Evolutionary conservation across 2,888 invertebrate species (phyloP).

Genomic region (Xylota segnis): DNA sequence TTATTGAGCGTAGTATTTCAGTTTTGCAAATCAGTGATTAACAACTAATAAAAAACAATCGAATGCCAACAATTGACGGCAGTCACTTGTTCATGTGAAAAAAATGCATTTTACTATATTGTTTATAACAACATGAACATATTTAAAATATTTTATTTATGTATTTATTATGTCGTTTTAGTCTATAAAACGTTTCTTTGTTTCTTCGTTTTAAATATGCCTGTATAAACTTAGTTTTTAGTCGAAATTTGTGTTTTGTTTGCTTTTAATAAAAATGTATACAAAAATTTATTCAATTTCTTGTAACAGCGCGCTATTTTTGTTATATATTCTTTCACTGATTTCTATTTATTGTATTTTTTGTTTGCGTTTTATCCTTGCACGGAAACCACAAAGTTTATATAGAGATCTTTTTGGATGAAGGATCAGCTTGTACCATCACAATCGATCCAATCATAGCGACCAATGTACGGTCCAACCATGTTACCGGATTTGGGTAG

Average conservation of each 20-base stretch:
- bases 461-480: conserved; percentile 96
- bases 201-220: background rate
- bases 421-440: conserved; percentile 80
- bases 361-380: conserved; percentile 19
- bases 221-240: conserved; percentile 34
- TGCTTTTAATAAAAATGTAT: conserved; percentile 33
- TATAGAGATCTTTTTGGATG: conserved; percentile 69
- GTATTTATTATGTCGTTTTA: conserved; percentile 44
- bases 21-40: conserved; percentile 20
- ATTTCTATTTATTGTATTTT: conserved; percentile 42
- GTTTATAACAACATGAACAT: conserved; percentile 49
- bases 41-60: background rate
- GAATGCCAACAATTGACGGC: background rate
- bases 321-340: conserved; percentile 4
- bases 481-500: conserved; percentile 95
- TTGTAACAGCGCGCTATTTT: conserved; percentile 10
- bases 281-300: conserved; percentile 38
- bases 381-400: conserved; percentile 41
- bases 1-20: conserved; percentile 56
- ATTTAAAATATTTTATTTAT: conserved; percentile 21
- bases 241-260: conserved; percentile 28
- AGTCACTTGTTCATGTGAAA: conserved; percentile 5
- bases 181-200: conserved; percentile 55
- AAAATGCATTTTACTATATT: conserved; percentile 28
- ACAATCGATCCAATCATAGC: conserved; percentile 91